These are phyloP conservation scores for Lithophane ornitopus DNA, from an alignment of 2,888 invertebrate genomes.

Conservation along the genomic window DNA sequence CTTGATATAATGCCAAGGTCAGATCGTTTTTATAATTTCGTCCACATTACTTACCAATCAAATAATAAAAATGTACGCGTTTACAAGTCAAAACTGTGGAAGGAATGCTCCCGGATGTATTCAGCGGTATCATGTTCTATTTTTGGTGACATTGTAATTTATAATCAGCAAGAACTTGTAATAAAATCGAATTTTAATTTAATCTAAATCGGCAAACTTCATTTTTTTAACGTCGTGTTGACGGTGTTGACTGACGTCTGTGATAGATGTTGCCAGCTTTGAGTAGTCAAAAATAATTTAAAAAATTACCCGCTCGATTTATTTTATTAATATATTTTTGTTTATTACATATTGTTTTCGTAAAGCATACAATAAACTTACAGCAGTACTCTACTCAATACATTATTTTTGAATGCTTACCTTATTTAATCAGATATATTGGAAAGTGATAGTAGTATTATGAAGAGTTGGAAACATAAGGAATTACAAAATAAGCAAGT, in stretches of 20 bases:
- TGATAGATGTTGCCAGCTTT: constrained; percentile 37
- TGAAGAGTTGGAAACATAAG: background rate
- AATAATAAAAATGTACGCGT: constrained; percentile 24
- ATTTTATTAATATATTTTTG: too few relatives aligned
- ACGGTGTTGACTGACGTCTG: constrained; percentile 54
- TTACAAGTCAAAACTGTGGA: constrained; percentile 34
- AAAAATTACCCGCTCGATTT: background rate
- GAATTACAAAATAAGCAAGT: background rate
- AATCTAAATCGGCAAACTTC: constrained; percentile 39
- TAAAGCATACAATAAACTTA: background rate
- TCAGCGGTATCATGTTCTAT: constrained; percentile 19
- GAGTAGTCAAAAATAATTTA: too few relatives aligned
- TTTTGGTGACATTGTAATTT: constrained; percentile 57
- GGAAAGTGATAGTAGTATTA: background rate
- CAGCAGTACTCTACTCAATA: too few relatives aligned
- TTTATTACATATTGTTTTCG: too few relatives aligned
- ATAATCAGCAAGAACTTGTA: constrained; percentile 36
- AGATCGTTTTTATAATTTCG: constrained; percentile 51
- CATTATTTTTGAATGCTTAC: background rate
- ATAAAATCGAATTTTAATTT: constrained; percentile 43
- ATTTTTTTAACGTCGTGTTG: constrained; percentile 57
- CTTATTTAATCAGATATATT: background rate
- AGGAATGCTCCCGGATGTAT: constrained; percentile 22
- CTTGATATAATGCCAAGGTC: constrained; percentile 70
- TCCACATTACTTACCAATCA: constrained; percentile 46